These are phyloP conservation scores for Lepidurus couesii DNA, from an alignment of 1,140 invertebrate genomes.

Conservation along the genomic window DNA sequence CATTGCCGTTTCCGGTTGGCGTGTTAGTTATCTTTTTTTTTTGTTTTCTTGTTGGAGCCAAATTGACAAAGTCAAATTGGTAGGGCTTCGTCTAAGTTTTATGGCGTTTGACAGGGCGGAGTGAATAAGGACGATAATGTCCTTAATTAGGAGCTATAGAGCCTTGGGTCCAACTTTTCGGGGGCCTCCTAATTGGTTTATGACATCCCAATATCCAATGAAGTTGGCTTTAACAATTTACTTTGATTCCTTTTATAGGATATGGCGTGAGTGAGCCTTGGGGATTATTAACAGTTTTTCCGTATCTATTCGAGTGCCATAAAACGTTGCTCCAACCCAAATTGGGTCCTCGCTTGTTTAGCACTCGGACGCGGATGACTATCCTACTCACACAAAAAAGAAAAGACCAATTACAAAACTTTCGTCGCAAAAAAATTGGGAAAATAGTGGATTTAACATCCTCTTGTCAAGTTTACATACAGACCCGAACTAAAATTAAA, in stretches of 20 bases:
- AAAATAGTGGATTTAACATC: no score
- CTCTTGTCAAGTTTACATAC: no score
- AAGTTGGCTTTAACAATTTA: no score
- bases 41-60: not conserved
- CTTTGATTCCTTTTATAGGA: no score
- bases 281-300: no score
- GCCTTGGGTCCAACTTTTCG: not conserved
- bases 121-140: constrained; percentile 2
- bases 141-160: not conserved
- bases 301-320: no score
- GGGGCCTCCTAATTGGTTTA: not conserved
- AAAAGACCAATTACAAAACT: not conserved
- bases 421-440: no score
- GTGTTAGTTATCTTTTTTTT: not conserved
- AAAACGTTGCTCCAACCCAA: no score
- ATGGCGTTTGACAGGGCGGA: constrained; percentile 17
- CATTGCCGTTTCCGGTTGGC: constrained; percentile 2
- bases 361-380: no score
- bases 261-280: no score
- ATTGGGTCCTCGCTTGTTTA: no score
- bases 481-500: no score
- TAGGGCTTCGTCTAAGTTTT: not conserved
- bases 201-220: not conserved
- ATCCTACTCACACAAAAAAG: not conserved
- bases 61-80: not conserved